These are phyloP conservation scores for Peromyscus eremicus DNA, from an alignment of 2,797 vertebrate species.

Conservation along the genomic window DNA sequence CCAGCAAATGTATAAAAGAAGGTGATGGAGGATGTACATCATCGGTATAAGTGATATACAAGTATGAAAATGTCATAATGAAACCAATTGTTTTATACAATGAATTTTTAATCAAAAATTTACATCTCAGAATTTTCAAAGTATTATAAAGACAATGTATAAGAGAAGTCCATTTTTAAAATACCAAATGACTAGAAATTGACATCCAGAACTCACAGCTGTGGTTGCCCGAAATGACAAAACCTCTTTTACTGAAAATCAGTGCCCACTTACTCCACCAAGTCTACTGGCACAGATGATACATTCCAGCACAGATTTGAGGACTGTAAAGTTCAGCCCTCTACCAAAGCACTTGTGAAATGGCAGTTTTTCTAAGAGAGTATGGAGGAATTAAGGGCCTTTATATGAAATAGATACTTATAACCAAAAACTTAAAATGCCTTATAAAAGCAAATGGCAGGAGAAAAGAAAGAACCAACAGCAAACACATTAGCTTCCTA, in stretches of 20 bases:
- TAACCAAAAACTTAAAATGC: neutral
- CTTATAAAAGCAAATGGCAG: neutral
- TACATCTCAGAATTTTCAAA: neutral
- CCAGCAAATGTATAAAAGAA: neutral
- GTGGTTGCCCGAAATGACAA: conserved; percentile 66
- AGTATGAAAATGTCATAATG: neutral
- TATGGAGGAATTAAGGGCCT: neutral
- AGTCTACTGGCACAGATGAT: neutral
- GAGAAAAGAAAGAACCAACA: neutral
- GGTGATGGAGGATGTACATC: fast-evolving
- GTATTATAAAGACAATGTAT: conserved; percentile 8
- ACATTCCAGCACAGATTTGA: neutral
- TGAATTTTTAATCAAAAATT: neutral
- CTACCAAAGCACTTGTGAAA: neutral
- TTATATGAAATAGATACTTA: neutral
- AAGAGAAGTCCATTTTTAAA: conserved; percentile 34
- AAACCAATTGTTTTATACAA: neutral
- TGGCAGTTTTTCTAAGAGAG: conserved; percentile 8
- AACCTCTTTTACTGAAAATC: conserved; percentile 70
- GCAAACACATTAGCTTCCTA: neutral
- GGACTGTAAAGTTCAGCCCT: neutral
- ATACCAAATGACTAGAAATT: conserved; percentile 61
- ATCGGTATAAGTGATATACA: neutral
- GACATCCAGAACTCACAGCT: conserved; percentile 62
- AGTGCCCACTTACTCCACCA: conserved; percentile 39